Base-by-base conservation (phyloP, 2,888 invertebrate species). In the Synergus gifuensis region DNA sequence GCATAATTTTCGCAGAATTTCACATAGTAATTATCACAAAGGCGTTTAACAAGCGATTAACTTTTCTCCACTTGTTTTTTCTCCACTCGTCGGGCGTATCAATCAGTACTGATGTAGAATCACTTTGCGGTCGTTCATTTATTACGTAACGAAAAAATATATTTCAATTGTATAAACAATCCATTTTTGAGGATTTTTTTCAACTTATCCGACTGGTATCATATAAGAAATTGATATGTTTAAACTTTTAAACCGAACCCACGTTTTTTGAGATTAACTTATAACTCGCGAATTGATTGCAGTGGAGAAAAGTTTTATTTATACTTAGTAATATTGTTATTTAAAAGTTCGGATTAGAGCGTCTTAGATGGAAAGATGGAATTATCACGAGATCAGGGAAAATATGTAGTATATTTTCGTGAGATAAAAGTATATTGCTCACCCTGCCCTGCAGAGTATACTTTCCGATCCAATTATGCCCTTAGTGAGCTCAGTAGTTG, bases 1-100 rank as follows among this genome's bases (percentile, higher is more conserved):
- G 83, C 58, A 78, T 83, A 86, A 86, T 89, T 86, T 85, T 81
- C 80, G 66, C 82, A 82, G 79, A 86, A 87, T 86, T 87, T 84
- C 86, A 84, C 83, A 14, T 22, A 14, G 18, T 64, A 44, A 67
- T 67, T 18, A 67, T 46, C 46, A 46, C 82, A 78, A 76, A 42
- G 58, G 76, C 36, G 60, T n/a, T 76, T 58, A 60, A 58, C 54
- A 76, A 14, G 44, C 22, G 22, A 46, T 67, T 7, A 67, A n/a
- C 22, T 46, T 28, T 28, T 44, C 4, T 4, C 7, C 18, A 22
- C n/a, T 44, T 44, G 0, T 1, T 22, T 22, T 22, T 28, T 28
- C 22, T 28, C 22, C 22, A 28, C 22, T 18, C 44, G 9, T 40
- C 11, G n/a, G 18, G n/a, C 9, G 3, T 58, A 18, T 4, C 58